Evolutionary conservation across 1,140 invertebrate species (phyloP), one percentile per base, ranked within the genome.

Genomic region (Brachionus koreanus): DNA sequence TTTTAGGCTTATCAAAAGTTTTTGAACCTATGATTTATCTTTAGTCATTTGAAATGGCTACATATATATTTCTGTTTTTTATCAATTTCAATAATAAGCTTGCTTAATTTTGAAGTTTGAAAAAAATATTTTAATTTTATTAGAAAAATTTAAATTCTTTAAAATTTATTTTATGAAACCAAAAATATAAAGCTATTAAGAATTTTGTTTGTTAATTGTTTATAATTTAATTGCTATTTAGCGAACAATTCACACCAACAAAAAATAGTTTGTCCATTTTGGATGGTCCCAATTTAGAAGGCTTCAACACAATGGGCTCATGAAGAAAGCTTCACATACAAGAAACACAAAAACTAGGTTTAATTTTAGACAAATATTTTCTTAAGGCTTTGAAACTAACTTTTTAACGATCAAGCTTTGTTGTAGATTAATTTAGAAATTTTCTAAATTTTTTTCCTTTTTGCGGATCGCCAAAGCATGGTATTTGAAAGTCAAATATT

Each of bases 361-460:
- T 57, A 57, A 57, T 57, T 57, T 57, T 57, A 57, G 49, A 57
- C 19, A 57, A 57, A 57, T 57, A 57, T 57, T 57, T 57, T 57
- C 49, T 57, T 57, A 9, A 16, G 49, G 49, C 16, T 57, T 57
- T 57, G 19, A 42, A 42, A 6, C 39, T 57, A 57, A 57, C 49
- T 57, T 19, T 57, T 57, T 19, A 57, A 57, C 16, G 49, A 57
- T 57, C 16, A 57, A 57, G 49, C 19, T 57, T 57, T 57, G 49
- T 23, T n/a, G 49, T 57, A 57, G 16, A 57, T 16, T 19, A 19
- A 19, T 57, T 9, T 9, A 57, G 6, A 57, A 57, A 57, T 57
- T 57, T 57, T 57, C 49, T 16, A 57, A 57, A 57, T 57, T 57
- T 25, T 57, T 57, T 29, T 57, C 16, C 49, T 23, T 23, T 57